Evolutionary conservation across 2,797 vertebrate species (phyloP), one percentile per base, ranked within the genome.

Genomic region (Margarornis squamiger): DNA sequence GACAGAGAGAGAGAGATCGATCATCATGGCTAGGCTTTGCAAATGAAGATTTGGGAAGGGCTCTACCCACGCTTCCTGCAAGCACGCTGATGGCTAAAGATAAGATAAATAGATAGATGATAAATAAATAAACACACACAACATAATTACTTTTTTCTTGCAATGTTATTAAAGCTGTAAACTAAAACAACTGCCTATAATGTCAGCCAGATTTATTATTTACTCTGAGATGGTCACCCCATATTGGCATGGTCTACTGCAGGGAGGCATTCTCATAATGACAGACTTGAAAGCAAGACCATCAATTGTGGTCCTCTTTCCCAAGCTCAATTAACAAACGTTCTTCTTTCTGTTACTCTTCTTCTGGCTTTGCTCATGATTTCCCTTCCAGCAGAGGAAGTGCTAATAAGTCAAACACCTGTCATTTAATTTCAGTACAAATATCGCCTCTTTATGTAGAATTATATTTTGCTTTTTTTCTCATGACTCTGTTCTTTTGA

Each of bases 141-240:
- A 62, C 30, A 43, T 8, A 82, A 58, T 78, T 86, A 43, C 8
- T 39, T 76, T 91, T 92, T 82, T 12, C 3, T 62, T 86, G 55
- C 27, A 66, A 54, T 96, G 57, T 59, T 83, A 67, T 95, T 88
- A 83, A 84, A 92, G 63, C 43, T 32, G 51, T 91, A 90, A 95
- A 85, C 61, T 83, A 80, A 66, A 87, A 36, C 61, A 74, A 67
- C 30, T 63, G 73, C 43, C 36, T 57, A 38, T 54, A 85, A 48
- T 55, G 54, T 88, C 84, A 79, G 38, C 10, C 49, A 70, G 90
- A 88, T 94, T 79, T 90, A 93, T 96, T 94, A 75, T 79, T 76
- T 70, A 58, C 62, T 75, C 29, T 82, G 74, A 92, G 39, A 36
- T 0, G 1, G 41, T 78, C 49, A 86, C n/a, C 36, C 52, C 77